Evolutionary conservation across 2,888 invertebrate species (phyloP).

Genomic region (Cantharis rustica): DNA sequence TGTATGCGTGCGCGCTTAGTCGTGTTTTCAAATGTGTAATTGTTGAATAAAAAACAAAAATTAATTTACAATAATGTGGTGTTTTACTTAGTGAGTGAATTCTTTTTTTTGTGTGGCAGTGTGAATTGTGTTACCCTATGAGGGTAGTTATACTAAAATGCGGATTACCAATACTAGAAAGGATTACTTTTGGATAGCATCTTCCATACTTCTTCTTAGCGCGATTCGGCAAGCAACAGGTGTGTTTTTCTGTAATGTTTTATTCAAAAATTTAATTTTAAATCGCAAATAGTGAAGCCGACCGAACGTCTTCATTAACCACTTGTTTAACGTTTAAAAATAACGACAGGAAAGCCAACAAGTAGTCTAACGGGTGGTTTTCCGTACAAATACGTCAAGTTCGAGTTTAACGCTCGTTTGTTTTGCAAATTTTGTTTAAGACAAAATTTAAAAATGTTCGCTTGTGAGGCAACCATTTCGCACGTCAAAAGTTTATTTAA

Average conservation of each 20-base stretch:
- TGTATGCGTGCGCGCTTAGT: slow-evolving; percentile 26
- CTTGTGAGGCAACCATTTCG: background rate
- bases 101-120: slow-evolving; percentile 58
- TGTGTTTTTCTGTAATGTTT: slow-evolving; percentile 49
- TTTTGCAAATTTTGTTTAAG: background rate
- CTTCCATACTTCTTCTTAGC: slow-evolving; percentile 58
- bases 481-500: background rate
- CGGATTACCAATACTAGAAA: slow-evolving; percentile 70
- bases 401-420: background rate
- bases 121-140: slow-evolving; percentile 52
- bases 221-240: slow-evolving; percentile 64
- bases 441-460: background rate
- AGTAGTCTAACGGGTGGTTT: background rate
- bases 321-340: background rate
- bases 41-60: slow-evolving; percentile 18
- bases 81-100: slow-evolving; percentile 44
- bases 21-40: slow-evolving; percentile 29
- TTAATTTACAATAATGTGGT: slow-evolving; percentile 39
- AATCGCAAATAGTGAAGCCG: background rate
- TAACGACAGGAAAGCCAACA: background rate
- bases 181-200: slow-evolving; percentile 70
- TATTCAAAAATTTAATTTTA: background rate
- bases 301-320: background rate
- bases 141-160: slow-evolving; percentile 61
- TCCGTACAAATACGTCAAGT: background rate